Percentiles rank a stretch among this genome's conserved stretches.
Evolutionary conservation across 2,888 invertebrate species (phyloP).

Genomic region (Parnassius apollo): DNA sequence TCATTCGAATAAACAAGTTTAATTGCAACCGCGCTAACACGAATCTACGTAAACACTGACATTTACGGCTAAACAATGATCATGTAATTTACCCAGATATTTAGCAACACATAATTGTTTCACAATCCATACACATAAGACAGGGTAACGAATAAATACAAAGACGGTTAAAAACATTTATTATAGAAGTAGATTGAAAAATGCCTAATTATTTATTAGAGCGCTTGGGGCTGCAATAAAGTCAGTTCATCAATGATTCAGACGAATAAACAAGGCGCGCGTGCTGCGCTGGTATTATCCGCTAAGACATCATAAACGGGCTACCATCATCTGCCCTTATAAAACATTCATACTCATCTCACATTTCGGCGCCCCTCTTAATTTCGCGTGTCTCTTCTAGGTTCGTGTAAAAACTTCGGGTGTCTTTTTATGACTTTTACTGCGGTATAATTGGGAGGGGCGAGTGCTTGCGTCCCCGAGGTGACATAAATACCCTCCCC

Average conservation of each 20-base stretch:
- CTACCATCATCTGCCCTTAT: constrained; percentile 80
- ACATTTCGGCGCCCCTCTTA: constrained; percentile 81
- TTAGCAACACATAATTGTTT: background rate
- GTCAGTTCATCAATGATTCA: constrained; percentile 76
- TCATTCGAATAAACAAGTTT: no score
- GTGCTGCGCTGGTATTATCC: constrained; percentile 74
- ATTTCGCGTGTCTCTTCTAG: constrained; percentile 79
- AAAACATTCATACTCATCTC: constrained; percentile 81
- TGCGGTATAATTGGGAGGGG: constrained; percentile 82
- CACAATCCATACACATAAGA: background rate
- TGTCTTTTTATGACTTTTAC: constrained; percentile 82
- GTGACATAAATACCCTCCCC: constrained; percentile 80
- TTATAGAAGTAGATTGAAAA: constrained; percentile 20
- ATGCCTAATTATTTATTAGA: constrained; percentile 72
- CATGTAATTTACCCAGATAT: no score
- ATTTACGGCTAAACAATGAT: no score
- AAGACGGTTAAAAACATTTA: constrained; percentile 12
- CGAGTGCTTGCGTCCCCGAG: constrained; percentile 76
- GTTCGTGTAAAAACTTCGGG: constrained; percentile 81
- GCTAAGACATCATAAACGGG: constrained; percentile 80
- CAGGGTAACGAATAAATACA: constrained; percentile 8
- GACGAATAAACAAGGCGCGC: constrained; percentile 67
- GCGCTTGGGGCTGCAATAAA: constrained; percentile 66
- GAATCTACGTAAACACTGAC: no score
- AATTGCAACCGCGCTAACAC: no score